Evolutionary conservation across 1,140 invertebrate species (phyloP).

Genomic region (Euwallacea similis): DNA sequence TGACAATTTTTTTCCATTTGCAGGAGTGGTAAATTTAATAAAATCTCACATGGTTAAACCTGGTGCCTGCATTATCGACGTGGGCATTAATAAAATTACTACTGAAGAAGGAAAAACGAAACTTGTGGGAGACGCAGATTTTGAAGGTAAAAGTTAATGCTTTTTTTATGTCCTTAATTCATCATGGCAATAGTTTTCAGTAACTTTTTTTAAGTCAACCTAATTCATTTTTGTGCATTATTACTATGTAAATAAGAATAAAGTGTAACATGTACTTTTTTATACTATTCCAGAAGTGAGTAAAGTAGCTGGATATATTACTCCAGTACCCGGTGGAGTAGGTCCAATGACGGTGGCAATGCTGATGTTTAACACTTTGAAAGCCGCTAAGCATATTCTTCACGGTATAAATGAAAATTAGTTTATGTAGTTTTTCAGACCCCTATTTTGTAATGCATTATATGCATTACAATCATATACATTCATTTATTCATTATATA

Average conservation of each 20-base stretch:
- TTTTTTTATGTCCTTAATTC: not conserved
- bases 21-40: slow-evolving; percentile 77
- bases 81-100: slow-evolving; percentile 78
- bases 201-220: too few relatives aligned
- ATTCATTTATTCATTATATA: too few relatives aligned
- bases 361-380: slow-evolving; percentile 83
- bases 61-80: slow-evolving; percentile 85
- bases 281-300: slow-evolving; percentile 63
- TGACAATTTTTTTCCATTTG: not conserved
- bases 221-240: too few relatives aligned
- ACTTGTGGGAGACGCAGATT: slow-evolving; percentile 89
- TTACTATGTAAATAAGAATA: too few relatives aligned
- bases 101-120: slow-evolving; percentile 67
- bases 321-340: slow-evolving; percentile 86
- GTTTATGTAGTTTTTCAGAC: too few relatives aligned
- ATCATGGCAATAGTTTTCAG: not conserved
- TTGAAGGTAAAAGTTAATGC: slow-evolving; percentile 60
- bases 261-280: not conserved
- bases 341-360: slow-evolving; percentile 90
- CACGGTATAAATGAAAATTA: slow-evolving; percentile 1
- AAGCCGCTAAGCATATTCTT: slow-evolving; percentile 59
- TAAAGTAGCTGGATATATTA: slow-evolving; percentile 76
- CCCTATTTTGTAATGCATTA: too few relatives aligned
- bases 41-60: slow-evolving; percentile 85
- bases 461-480: too few relatives aligned